Base-by-base conservation (phyloP, 2,888 invertebrate genomes). In the Eretmocerus hayati region DNA sequence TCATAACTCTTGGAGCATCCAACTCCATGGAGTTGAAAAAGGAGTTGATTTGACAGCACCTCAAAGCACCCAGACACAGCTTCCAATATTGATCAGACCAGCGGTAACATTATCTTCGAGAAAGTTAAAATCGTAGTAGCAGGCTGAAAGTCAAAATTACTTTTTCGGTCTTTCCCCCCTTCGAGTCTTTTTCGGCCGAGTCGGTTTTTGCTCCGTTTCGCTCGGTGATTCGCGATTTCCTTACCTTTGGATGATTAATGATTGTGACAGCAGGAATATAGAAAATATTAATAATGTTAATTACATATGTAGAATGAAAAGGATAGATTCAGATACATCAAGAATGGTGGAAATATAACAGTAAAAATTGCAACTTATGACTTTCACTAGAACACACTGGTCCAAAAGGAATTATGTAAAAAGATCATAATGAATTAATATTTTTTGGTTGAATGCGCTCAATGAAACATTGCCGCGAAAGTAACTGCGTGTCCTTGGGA, bases 111-210 rank as follows among this genome's bases (percentile, higher is more conserved):
- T 15, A 13, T 33, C 33, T 33, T 33, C 15, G 13, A 30, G 8
- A 13, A 30, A n/a, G 33, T n/a, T n/a, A 13, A 1, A 33, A n/a
- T 13, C 15, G 5, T 33, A 13, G 22, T 39, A 13, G n/a, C 40
- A 57, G 56, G 53, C 53, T 52, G 53, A 48, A 55, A 57, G 54
- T 52, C 53, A 54, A 57, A 53, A 48, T 54, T 59, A 68, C 69
- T 63, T 68, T 65, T 61, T 68, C 63, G 48, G 59, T 59, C 53
- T 63, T 64, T 46, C 61, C 67, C 52, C 61, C 67, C 52, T 59
- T 59, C 55, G 53, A 59, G 45, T 55, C 56, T 44, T 52, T 58
- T 31, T 63, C 62, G 50, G 54, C 53, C 30, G 55, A 58, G 43
- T 60, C 58, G 46, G 59, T 57, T 51, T 56, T 55, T 52, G 55